Evolutionary conservation across 1,140 invertebrate species (phyloP), one percentile per base, ranked within the genome.

Genomic region (Tetranychus urticae): DNA sequence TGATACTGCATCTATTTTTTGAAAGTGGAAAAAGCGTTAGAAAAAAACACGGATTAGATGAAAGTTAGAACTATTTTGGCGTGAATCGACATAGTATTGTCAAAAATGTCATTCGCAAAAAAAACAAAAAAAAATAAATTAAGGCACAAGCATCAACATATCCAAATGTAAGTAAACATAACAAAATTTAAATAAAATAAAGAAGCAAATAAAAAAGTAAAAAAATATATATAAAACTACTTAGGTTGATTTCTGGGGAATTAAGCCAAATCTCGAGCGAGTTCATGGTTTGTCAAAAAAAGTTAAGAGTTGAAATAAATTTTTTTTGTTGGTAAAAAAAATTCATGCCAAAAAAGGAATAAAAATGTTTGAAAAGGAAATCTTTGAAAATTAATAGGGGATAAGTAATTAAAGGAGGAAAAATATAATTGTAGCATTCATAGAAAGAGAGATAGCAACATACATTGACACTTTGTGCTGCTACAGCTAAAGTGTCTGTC

Each of bases 1-100:
- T 68, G 67, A 58, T 66, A 62, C 61, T 68, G 67, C 36, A 68
- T 46, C 37, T 64, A 62, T 64, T 68, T 60, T 2, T 61, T 42
- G 10, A 42, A 6, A 6, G 39, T 42, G 39, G 39, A 42, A 10
- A 42, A 42, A 42, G 23, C 23, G 23, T 23, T 23, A 55, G 23
- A 61, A 36, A 45, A 61, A 55, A 42, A 55, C 10, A 39, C 12
- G 37, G 10, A 42, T 42, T 42, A 42, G 39, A 6, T 42, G 10
- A 42, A 42, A 42, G 39, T 42, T 42, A 10, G 10, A 6, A 6
- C 5, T 6, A 10, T 6, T 42, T 42, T 6, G 10, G 39, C 5
- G 5, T 42, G 10, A 42, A 5, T 42, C 10, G 39, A 42, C 39
- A 42, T 10, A 48, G 39, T 42, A 10, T 42, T 5, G 1, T 0